phyloP scores from a whole-genome alignment of 1,140 invertebrate genomes.

The Caenorhabditis briggsae region DNA sequence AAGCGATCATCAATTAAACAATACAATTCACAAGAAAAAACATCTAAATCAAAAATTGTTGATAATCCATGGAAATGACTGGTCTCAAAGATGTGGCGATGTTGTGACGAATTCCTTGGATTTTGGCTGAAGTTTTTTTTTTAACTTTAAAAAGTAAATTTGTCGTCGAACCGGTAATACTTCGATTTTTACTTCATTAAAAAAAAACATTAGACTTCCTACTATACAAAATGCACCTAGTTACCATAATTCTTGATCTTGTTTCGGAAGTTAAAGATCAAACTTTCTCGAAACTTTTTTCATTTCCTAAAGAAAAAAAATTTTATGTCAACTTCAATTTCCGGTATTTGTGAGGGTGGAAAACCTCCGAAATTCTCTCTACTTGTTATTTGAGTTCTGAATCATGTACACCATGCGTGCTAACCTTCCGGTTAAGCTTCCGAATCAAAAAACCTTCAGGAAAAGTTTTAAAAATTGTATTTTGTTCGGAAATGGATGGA shows the following conservation, averaged over 20 bases:
- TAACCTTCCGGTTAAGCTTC: constrained; percentile 15
- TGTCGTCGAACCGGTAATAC: too few relatives aligned
- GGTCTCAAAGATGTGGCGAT: background rate
- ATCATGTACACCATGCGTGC: constrained; percentile 11
- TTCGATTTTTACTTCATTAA: too few relatives aligned
- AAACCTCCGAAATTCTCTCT: too few relatives aligned
- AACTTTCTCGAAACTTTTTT: background rate
- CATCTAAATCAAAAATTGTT: too few relatives aligned
- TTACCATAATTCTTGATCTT: too few relatives aligned
- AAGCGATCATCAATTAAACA: background rate
- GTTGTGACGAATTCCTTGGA: background rate
- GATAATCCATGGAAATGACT: background rate
- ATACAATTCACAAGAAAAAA: too few relatives aligned
- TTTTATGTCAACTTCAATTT: background rate
- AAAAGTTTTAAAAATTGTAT: too few relatives aligned
- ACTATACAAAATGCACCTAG: too few relatives aligned
- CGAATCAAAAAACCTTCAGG: background rate
- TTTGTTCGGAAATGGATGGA: background rate
- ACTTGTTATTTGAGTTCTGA: background rate
- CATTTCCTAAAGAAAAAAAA: background rate
- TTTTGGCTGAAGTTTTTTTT: background rate
- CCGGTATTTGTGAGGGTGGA: constrained; percentile 27
- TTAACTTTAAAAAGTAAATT: too few relatives aligned
- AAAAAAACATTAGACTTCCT: too few relatives aligned
- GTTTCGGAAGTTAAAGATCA: too few relatives aligned